These are phyloP conservation scores for Diadromus collaris DNA, from an alignment of 2,888 invertebrate species.

Conservation along the genomic window DNA sequence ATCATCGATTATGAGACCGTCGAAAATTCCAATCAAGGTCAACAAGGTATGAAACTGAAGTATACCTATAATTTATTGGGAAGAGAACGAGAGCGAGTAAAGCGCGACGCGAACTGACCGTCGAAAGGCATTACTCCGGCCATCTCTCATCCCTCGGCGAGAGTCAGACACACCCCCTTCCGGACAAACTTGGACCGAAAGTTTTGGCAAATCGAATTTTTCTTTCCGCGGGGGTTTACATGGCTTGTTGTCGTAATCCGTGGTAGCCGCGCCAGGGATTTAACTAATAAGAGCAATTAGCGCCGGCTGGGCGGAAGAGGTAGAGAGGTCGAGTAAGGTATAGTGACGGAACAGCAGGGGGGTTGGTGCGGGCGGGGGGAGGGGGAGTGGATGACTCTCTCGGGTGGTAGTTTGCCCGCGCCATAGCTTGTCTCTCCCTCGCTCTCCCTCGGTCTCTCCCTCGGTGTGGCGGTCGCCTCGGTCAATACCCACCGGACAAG, in stretches of 20 bases:
- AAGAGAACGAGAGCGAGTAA: no score
- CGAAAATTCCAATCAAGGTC: not conserved
- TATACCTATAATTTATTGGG: not conserved
- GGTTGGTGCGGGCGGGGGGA: constrained; percentile 10
- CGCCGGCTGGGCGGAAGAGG: constrained; percentile 62
- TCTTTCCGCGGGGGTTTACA: constrained; percentile 3
- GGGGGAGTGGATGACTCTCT: constrained; percentile 65
- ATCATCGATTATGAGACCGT: not conserved
- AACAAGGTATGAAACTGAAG: constrained; percentile 6
- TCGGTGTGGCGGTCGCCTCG: constrained; percentile 76
- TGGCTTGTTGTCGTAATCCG: constrained; percentile 59
- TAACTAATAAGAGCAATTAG: constrained; percentile 78
- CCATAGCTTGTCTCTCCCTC: constrained; percentile 74
- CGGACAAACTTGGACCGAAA: constrained; percentile 36
- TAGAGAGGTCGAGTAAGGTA: constrained; percentile 48
- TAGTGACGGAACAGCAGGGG: constrained; percentile 27
- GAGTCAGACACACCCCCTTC: not conserved
- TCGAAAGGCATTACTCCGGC: not conserved
- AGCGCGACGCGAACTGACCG: constrained; percentile 9
- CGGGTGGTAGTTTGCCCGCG: constrained; percentile 72
- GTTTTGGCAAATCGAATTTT: constrained; percentile 47
- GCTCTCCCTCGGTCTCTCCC: constrained; percentile 64
- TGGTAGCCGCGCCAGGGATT: constrained; percentile 66
- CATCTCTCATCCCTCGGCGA: not conserved
- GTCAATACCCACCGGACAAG: constrained; percentile 81